A percentile compares a stretch with the other conserved stretches of the same genome.
Conservation (phyloP, 2,113 vertebrate genomes). For the Conger conger region DNA sequence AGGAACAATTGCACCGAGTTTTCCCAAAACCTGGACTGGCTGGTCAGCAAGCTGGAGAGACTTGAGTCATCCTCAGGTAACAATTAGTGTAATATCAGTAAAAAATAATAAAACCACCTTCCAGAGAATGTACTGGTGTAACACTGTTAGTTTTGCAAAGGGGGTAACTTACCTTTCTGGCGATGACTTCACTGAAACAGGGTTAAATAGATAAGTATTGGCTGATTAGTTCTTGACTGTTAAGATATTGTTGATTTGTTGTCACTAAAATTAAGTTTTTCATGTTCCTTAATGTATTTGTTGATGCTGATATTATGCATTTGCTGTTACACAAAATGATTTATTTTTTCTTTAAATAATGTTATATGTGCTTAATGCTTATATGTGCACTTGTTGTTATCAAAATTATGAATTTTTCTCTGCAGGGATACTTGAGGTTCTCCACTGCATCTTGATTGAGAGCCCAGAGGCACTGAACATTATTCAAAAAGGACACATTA, state of each 20-base stretch:
- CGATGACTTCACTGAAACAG: too few species aligned
- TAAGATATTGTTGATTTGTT: neutral
- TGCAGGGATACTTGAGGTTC: slow-evolving; percentile 90
- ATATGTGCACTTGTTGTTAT: neutral
- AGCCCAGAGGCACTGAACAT: slow-evolving; percentile 95
- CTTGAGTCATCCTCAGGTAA: slow-evolving; percentile 95
- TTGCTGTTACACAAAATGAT: too few species aligned
- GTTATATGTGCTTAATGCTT: too few species aligned
- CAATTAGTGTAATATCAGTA: neutral
- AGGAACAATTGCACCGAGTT: slow-evolving; percentile 95
- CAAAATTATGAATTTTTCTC: slow-evolving; percentile 27
- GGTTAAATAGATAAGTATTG: neutral
- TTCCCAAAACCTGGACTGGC: slow-evolving; percentile 91
- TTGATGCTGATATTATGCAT: too few species aligned
- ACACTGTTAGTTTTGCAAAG: neutral
- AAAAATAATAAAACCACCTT: neutral
- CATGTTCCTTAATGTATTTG: too few species aligned
- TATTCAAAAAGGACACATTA: slow-evolving; percentile 90
- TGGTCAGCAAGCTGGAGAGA: slow-evolving; percentile 95
- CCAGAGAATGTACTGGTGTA: neutral
- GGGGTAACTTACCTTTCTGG: neutral
- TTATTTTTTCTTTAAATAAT: too few species aligned
- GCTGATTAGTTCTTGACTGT: neutral
- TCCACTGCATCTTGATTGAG: slow-evolving; percentile 91
- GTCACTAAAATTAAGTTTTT: neutral